Evolutionary conservation across 2,113 vertebrate species (phyloP).

Genomic region (Garra rufa): DNA sequence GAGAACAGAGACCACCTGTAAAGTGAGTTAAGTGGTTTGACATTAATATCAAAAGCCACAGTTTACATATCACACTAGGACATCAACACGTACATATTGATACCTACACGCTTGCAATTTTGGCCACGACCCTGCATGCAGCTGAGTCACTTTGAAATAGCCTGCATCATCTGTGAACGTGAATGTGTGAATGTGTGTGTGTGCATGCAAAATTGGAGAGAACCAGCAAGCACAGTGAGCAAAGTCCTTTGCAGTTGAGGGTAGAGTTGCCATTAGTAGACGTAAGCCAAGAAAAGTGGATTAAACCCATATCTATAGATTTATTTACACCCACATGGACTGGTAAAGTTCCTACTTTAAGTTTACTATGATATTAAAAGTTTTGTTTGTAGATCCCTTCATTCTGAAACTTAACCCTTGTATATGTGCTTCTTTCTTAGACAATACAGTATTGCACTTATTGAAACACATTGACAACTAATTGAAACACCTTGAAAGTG

Average conservation of each 20-base stretch:
- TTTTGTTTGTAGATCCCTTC: not conserved
- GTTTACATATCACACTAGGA: constrained; percentile 20
- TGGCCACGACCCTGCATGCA: constrained; percentile 1
- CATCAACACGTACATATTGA: not conserved
- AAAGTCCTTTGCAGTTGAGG: not conserved
- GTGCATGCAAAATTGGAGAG: not conserved
- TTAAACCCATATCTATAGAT: not conserved
- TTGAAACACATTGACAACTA: no score
- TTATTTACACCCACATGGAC: not conserved
- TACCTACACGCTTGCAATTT: constrained; percentile 21
- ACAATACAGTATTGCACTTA: no score
- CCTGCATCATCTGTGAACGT: not conserved
- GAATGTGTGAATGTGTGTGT: not conserved
- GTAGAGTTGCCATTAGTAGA: not conserved
- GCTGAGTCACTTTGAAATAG: constrained; percentile 49
- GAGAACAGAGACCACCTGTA: not conserved
- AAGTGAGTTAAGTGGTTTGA: constrained; percentile 35
- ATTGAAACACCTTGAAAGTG: not conserved
- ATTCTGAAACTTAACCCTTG: not conserved
- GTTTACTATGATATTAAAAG: not conserved
- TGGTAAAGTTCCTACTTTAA: not conserved
- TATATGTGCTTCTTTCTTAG: not conserved
- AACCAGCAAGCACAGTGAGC: not conserved
- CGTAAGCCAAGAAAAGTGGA: not conserved
- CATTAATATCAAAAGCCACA: constrained; percentile 49